These are phyloP conservation scores for Apostichopus leukothele DNA, from an alignment of 53 echinoderm and acorn worm genomes.

Conservation along the genomic window DNA sequence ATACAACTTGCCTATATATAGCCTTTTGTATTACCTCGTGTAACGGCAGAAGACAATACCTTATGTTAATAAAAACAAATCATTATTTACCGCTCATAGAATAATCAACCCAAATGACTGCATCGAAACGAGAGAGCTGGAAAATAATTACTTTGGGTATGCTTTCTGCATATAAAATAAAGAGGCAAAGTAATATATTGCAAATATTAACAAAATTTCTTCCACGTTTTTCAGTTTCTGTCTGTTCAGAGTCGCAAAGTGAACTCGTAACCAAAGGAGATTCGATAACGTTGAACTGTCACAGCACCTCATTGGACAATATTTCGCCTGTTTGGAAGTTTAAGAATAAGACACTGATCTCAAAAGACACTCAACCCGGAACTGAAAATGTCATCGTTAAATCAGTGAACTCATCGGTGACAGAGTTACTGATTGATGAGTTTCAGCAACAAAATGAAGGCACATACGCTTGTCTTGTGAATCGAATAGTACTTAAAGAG, in stretches of 20 bases:
- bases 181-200: neutral
- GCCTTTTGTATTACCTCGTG: too few relatives aligned
- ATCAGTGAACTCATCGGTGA: neutral
- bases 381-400: neutral
- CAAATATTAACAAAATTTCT: neutral
- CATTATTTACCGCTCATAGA: too few relatives aligned
- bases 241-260: neutral
- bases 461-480: neutral
- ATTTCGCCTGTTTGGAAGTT: neutral
- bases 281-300: neutral
- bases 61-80: too few relatives aligned
- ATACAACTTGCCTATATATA: too few relatives aligned
- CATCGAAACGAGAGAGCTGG: too few relatives aligned
- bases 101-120: too few relatives aligned
- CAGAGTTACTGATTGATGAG: neutral
- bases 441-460: neutral
- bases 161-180: too few relatives aligned
- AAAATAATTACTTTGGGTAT: too few relatives aligned
- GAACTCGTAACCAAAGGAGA: neutral
- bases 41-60: too few relatives aligned
- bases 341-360: neutral
- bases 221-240: neutral
- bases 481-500: neutral
- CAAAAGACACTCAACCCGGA: neutral
- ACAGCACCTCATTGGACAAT: neutral